phyloP scores from a whole-genome alignment of 1,140 invertebrate genomes.

The Babylonia areolata region DNA sequence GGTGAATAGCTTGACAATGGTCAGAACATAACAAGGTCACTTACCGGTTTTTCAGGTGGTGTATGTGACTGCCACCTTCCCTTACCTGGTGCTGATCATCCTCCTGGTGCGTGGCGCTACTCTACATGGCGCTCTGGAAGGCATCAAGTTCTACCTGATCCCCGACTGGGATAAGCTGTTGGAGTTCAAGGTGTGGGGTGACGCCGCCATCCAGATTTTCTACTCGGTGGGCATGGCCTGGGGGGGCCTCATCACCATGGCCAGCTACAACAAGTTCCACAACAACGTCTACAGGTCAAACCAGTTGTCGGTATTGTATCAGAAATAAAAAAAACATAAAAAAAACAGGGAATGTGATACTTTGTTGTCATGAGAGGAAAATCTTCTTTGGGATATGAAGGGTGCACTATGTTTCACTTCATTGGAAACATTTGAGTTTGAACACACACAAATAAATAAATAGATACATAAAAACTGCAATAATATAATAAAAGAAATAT shows the following conservation, averaged over 20 bases:
- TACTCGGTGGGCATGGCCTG: conserved; percentile 60
- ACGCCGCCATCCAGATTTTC: conserved; percentile 60
- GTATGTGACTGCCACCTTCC: conserved; percentile 76
- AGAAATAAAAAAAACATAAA: too few relatives aligned
- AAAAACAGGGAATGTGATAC: too few relatives aligned
- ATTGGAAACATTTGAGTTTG: too few relatives aligned
- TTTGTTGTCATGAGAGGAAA: too few relatives aligned
- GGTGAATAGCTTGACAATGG: too few relatives aligned
- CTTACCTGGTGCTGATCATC: conserved; percentile 73
- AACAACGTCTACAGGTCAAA: conserved; percentile 48
- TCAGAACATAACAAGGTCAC: too few relatives aligned
- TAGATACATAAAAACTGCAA: too few relatives aligned
- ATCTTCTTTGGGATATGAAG: too few relatives aligned
- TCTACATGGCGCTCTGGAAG: conserved; percentile 82
- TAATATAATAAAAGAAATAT: too few relatives aligned
- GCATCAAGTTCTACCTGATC: conserved; percentile 76
- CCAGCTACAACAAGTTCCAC: conserved; percentile 60
- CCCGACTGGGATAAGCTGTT: conserved; percentile 66
- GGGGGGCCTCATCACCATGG: conserved; percentile 59
- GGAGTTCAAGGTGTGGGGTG: conserved; percentile 77
- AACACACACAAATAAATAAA: too few relatives aligned
- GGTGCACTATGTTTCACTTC: too few relatives aligned
- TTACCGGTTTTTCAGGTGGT: conserved; percentile 66
- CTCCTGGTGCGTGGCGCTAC: conserved; percentile 74
- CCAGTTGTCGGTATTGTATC: too few relatives aligned